Percentiles rank a stretch among this genome's conserved stretches.
These are phyloP conservation scores for Trissoscelio sp. DNA, from an alignment of 2,888 invertebrate genomes.

Conservation along the genomic window DNA sequence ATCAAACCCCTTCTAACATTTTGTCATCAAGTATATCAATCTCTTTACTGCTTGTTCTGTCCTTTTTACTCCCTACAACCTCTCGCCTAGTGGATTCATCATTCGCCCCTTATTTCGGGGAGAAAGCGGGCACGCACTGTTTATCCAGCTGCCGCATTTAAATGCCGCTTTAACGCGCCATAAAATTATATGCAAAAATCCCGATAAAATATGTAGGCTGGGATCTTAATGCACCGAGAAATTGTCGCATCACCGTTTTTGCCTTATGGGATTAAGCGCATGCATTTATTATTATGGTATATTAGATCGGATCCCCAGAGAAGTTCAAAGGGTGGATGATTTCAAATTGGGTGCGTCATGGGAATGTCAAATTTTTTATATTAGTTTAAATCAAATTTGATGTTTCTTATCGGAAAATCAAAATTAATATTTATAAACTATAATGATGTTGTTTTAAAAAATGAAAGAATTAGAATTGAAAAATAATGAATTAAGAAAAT, in stretches of 20 bases:
- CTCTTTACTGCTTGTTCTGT: constrained; percentile 61
- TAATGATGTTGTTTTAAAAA: no score
- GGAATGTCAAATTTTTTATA: constrained; percentile 54
- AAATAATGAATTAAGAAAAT: neutral
- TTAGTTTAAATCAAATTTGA: constrained; percentile 43
- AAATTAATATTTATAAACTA: constrained; percentile 1
- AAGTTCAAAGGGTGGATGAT: constrained; percentile 56
- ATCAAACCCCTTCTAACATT: constrained; percentile 70
- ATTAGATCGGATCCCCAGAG: constrained; percentile 50
- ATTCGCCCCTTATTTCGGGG: constrained; percentile 64
- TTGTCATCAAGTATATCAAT: constrained; percentile 67
- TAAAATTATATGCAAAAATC: constrained; percentile 83
- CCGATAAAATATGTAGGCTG: constrained; percentile 82
- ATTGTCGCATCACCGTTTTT: constrained; percentile 78
- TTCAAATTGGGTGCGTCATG: constrained; percentile 57
- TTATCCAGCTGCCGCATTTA: constrained; percentile 83
- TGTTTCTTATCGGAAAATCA: neutral
- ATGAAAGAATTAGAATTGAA: no score
- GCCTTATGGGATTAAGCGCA: constrained; percentile 74
- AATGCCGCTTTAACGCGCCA: constrained; percentile 82
- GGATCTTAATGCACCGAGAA: constrained; percentile 82
- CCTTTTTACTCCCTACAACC: constrained; percentile 70
- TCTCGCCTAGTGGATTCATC: constrained; percentile 71
- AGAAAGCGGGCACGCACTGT: constrained; percentile 72
- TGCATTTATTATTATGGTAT: constrained; percentile 74